Conservation (phyloP, 2,797 vertebrate genomes). For the Poliocrania exsul region DNA sequence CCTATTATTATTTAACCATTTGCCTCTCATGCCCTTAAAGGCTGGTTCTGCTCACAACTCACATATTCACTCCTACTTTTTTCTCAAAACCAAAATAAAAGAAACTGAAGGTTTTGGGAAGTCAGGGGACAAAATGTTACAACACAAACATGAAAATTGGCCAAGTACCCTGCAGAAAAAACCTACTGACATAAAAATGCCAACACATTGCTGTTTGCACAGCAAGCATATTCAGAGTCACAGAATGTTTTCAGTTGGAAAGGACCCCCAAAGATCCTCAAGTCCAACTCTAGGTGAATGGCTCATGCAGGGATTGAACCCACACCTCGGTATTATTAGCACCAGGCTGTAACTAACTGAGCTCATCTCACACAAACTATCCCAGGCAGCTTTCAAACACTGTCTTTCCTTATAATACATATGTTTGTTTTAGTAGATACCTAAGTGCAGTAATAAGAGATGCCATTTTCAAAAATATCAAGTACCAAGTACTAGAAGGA, state of each 20-base stretch:
- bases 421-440: not conserved
- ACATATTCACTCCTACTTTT: not conserved
- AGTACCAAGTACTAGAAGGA: not conserved
- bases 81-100: not conserved
- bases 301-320: not conserved
- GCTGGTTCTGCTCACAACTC: not conserved
- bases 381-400: not conserved
- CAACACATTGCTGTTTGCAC: not conserved
- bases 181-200: not conserved
- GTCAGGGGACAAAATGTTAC: not conserved
- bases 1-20: not conserved
- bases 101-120: not conserved
- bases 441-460: not conserved
- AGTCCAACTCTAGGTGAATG: not conserved
- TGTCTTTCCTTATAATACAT: not conserved
- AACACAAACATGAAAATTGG: not conserved
- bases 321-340: not conserved
- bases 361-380: not conserved
- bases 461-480: not conserved
- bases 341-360: not conserved
- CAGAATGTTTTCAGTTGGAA: not conserved
- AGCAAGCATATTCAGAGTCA: not conserved
- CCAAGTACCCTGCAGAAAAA: not conserved
- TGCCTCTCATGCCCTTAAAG: not conserved
- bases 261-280: not conserved